These are phyloP conservation scores for Thaumatotibia leucotreta DNA, from an alignment of 1,140 invertebrate genomes.

Conservation along the genomic window DNA sequence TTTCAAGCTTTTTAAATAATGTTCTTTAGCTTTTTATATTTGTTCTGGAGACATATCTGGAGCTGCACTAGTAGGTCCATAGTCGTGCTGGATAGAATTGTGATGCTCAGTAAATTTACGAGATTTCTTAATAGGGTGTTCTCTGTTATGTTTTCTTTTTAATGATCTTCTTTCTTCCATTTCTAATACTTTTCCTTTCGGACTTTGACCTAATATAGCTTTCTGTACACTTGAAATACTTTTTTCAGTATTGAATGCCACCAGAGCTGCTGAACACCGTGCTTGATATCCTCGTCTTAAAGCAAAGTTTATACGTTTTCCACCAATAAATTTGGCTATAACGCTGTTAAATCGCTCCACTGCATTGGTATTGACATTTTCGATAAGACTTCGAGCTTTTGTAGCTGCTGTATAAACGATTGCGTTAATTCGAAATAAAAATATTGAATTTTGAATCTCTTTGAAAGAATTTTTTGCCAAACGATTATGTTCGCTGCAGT, in stretches of 20 bases:
- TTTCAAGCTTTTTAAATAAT: slow-evolving; percentile 11
- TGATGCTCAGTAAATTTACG: not conserved
- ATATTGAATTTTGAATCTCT: no score
- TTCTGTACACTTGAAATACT: slow-evolving; percentile 16
- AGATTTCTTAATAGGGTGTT: slow-evolving; percentile 13
- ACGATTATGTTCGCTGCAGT: not conserved
- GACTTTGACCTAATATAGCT: slow-evolving; percentile 16
- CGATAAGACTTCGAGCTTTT: no score
- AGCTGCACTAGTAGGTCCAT: not conserved
- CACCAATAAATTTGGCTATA: slow-evolving; percentile 34
- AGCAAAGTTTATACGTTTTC: slow-evolving; percentile 34
- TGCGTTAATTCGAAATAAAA: not conserved
- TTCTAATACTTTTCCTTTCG: slow-evolving; percentile 13
- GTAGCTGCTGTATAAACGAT: slow-evolving; percentile 19
- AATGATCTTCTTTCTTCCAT: no score
- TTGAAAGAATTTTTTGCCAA: slow-evolving; percentile 9
- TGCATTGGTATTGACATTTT: no score
- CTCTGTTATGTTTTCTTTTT: slow-evolving; percentile 12
- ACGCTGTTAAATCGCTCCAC: slow-evolving; percentile 32
- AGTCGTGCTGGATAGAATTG: not conserved
- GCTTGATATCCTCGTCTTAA: slow-evolving; percentile 17
- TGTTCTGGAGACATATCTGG: not conserved
- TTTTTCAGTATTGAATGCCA: slow-evolving; percentile 34
- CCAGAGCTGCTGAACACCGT: slow-evolving; percentile 16
- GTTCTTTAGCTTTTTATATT: not conserved